These are phyloP conservation scores for Helicolenus hilgendorfi DNA, from an alignment of 2,797 vertebrate genomes.

Conservation along the genomic window DNA sequence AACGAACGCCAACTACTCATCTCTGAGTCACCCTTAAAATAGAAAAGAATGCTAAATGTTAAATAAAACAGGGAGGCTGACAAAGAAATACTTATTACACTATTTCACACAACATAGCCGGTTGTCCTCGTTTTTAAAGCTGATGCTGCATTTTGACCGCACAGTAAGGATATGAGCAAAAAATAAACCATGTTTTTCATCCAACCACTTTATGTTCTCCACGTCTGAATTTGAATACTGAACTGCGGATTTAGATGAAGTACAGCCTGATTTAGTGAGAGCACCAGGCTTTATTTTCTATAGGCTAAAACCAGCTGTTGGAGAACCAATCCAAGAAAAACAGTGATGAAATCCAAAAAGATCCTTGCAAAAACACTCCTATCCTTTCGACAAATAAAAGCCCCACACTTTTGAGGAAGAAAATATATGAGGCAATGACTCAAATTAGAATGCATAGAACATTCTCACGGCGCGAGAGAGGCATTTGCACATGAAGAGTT, in stretches of 20 bases:
- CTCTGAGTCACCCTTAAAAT: neutral
- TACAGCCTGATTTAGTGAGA: slow-evolving; percentile 17
- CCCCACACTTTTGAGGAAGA: slow-evolving; percentile 52
- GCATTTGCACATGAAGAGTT: slow-evolving; percentile 89
- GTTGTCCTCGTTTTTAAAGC: neutral
- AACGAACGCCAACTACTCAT: neutral
- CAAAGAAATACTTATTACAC: neutral
- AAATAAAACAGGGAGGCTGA: neutral
- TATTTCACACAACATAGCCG: slow-evolving; percentile 8
- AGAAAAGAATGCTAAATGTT: neutral
- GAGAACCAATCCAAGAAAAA: slow-evolving; percentile 50
- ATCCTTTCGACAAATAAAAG: slow-evolving; percentile 69
- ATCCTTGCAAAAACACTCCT: slow-evolving; percentile 51
- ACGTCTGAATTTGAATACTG: slow-evolving; percentile 17
- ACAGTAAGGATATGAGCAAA: neutral
- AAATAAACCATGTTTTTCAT: neutral
- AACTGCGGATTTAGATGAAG: slow-evolving; percentile 20
- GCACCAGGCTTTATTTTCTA: slow-evolving; percentile 25
- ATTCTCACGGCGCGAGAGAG: slow-evolving; percentile 70
- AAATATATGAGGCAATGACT: slow-evolving; percentile 77
- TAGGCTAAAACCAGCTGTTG: slow-evolving; percentile 59
- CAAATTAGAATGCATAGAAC: slow-evolving; percentile 86
- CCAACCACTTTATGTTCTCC: neutral
- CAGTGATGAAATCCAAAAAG: slow-evolving; percentile 43
- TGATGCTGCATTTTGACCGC: slow-evolving; percentile 14